Conservation (phyloP, 2,113 vertebrate genomes). For the Oncorhynchus tshawytscha region DNA sequence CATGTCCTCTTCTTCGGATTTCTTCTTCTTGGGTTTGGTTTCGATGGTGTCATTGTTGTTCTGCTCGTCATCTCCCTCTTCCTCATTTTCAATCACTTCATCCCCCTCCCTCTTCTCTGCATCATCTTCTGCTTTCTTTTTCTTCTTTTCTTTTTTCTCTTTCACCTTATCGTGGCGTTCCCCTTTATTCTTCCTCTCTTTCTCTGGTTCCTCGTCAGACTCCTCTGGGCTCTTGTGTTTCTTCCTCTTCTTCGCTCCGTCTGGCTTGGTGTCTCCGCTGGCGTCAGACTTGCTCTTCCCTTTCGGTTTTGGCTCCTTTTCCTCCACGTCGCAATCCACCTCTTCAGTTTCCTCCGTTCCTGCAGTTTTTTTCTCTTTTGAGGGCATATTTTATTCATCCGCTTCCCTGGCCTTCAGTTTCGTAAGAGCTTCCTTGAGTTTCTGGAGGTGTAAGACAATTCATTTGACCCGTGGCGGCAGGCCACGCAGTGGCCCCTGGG, state of each 20-base stretch:
- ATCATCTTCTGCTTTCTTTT: slow-evolving; percentile 35
- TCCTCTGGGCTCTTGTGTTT: slow-evolving; percentile 43
- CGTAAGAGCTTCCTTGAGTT: slow-evolving; percentile 64
- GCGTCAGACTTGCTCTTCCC: slow-evolving; percentile 41
- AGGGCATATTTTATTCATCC: slow-evolving; percentile 88
- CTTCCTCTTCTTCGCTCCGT: slow-evolving; percentile 50
- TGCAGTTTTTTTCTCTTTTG: slow-evolving; percentile 79
- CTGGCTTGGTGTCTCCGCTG: slow-evolving; percentile 31
- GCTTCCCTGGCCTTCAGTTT: slow-evolving; percentile 67
- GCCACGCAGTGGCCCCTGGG: slow-evolving; percentile 33
- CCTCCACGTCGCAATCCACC: slow-evolving; percentile 67
- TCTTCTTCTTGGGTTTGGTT: slow-evolving; percentile 52
- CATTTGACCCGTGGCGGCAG: slow-evolving; percentile 66
- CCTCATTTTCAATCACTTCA: slow-evolving; percentile 11
- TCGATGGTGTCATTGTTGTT: slow-evolving; percentile 76
- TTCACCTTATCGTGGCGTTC: slow-evolving; percentile 24
- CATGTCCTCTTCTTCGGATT: slow-evolving; percentile 60
- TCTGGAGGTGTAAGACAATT: slow-evolving; percentile 72
- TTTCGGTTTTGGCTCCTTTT: slow-evolving; percentile 57
- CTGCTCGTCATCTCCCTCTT: slow-evolving; percentile 51
- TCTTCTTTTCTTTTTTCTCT: slow-evolving; percentile 58
- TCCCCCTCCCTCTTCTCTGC: slow-evolving; percentile 31
- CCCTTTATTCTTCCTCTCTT: slow-evolving; percentile 45
- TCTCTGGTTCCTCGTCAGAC: slow-evolving; percentile 37
- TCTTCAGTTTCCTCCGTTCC: slow-evolving; percentile 71